Base-by-base conservation (phyloP, 2,888 invertebrate species). In the Agonopterix arenella region DNA sequence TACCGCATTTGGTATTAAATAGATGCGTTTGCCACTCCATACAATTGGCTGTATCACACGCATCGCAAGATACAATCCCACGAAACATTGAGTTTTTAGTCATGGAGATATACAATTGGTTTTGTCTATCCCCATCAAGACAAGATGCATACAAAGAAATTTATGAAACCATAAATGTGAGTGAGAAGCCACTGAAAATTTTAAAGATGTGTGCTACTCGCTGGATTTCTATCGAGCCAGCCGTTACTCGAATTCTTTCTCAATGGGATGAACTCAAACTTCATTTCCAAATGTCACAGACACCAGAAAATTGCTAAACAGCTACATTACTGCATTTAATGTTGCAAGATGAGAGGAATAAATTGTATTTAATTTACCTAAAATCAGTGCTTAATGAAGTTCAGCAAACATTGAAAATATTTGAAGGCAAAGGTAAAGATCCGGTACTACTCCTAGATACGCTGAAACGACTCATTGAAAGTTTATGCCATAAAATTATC, bases 71-170 rank as follows among this genome's bases (percentile, higher is more conserved):
- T 16, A 52, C 54, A 1, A 44, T 57, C 11, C 57, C 56, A 41
- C 38, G 52, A 8, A 52, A 57, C 49, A 41, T 58, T 11, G 55
- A 58, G 58, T 70, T 46, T 42, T 13, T 46, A 5, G 11, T 46
- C 9, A 52, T 58, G 18, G 63, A 66, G 60, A 70, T 68, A 1
- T 66, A 69, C 43, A 67, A 68, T 47, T 71, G 66, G 68, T 71
- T 72, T 51, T 46, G 50, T 4, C 54, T 55, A 28, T 73, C 70
- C 10, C 28, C 66, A 7, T 56, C 61, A 36, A 57, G 68, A n/a
- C 53, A 55, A 50, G 40, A 48, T 36, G 54, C 58, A 16, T 70
- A 68, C 53, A 60, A 61, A 52, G 48, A 59, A 28, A 51, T 62
- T 11, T 67, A 55, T 45, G 45, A 57, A 43, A 36, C 47, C 2